These are phyloP conservation scores for Neotragus moschatus DNA, from an alignment of 2,113 vertebrate genomes.

Conservation along the genomic window DNA sequence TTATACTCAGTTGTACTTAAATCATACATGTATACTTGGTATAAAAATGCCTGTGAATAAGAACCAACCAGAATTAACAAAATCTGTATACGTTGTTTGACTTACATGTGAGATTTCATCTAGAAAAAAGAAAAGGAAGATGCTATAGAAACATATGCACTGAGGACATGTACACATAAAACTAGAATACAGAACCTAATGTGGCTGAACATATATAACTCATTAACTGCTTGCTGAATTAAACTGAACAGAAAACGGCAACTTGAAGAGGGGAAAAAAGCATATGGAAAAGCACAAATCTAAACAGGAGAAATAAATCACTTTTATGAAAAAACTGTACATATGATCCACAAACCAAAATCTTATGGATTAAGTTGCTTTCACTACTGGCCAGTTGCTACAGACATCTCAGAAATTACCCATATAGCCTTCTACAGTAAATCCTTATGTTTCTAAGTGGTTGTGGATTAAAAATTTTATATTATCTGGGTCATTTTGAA, in stretches of 20 bases:
- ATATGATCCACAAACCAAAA: neutral
- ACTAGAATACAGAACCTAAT: neutral
- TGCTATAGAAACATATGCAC: constrained; percentile 38
- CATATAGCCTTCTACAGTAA: neutral
- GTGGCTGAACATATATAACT: neutral
- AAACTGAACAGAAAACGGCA: constrained; percentile 22
- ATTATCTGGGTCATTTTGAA: neutral
- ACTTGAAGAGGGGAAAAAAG: neutral
- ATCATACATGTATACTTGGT: neutral
- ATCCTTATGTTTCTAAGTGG: neutral
- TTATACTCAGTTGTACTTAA: neutral
- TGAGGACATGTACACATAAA: constrained; percentile 10
- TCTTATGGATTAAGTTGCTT: neutral
- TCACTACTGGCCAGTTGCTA: neutral
- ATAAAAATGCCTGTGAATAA: constrained; percentile 11
- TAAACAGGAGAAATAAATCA: neutral
- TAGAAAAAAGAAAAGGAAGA: constrained; percentile 13
- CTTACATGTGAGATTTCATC: constrained; percentile 28
- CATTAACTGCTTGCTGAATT: neutral
- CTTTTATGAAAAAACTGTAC: neutral
- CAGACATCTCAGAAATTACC: neutral
- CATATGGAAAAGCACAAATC: neutral
- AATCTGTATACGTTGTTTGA: neutral
- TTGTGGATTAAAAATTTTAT: neutral
- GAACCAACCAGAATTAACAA: constrained; percentile 37